A percentile compares a stretch with the other conserved stretches of the same genome.
phyloP scores from a whole-genome alignment of 2,113 vertebrate species.

The Tichodroma muraria region DNA sequence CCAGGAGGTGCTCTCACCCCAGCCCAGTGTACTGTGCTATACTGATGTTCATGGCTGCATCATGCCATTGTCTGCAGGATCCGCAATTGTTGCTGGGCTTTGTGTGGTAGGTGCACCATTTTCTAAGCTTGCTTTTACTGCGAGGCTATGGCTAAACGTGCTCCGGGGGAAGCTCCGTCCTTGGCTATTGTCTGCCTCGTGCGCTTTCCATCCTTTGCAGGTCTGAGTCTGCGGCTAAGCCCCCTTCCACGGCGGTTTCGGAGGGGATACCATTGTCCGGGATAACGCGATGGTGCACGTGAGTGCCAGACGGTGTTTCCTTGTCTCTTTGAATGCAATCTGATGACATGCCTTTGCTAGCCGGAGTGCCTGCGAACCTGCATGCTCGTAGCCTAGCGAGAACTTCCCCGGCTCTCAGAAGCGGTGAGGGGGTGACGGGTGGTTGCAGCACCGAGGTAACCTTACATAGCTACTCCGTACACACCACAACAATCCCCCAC shows the following conservation, averaged over 20 bases:
- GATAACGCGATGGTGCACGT: conserved; percentile 10
- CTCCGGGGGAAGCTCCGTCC: background rate
- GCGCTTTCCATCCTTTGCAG: conserved; percentile 1
- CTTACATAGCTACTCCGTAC: background rate
- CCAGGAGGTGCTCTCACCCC: conserved; percentile 24
- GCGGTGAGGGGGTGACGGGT: background rate
- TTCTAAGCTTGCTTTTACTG: conserved; percentile 46
- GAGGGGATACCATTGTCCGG: background rate
- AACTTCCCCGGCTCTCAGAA: conserved; percentile 22
- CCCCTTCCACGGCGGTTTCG: background rate
- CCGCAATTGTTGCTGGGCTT: conserved; percentile 52
- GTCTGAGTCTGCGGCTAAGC: background rate
- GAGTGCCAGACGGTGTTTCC: background rate
- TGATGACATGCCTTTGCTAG: background rate
- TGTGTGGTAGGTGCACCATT: conserved; percentile 61
- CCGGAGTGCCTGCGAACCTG: background rate
- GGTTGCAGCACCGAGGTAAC: conserved; percentile 35
- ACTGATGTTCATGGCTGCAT: conserved; percentile 15
- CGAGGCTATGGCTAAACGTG: background rate
- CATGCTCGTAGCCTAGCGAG: background rate
- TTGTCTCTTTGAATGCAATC: background rate
- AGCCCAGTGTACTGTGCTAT: background rate
- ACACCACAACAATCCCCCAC: conserved; percentile 23
- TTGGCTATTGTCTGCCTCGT: background rate
- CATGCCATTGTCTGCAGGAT: conserved; percentile 57